Base-by-base conservation (phyloP, 2,888 invertebrate genomes). In the Drosophila limbata region DNA sequence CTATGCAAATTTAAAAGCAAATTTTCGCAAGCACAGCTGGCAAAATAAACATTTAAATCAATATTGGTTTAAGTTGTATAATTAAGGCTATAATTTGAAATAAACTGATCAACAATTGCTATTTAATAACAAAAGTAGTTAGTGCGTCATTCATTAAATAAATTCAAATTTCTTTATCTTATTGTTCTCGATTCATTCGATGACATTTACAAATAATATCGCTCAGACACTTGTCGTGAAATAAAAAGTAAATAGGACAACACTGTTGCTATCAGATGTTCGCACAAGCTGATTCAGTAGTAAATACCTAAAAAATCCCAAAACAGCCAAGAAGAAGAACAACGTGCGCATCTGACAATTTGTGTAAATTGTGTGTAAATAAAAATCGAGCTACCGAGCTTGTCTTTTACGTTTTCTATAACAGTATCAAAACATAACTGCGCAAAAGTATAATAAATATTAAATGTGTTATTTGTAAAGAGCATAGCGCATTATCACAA, bases 321-420 rank as follows among this genome's bases (percentile, higher is more conserved):
- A 76, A 82, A 25, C 8, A 0, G 21, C 3, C 15, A 79, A 80
- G 79, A 80, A 66, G 80, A 73, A 83, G 81, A 65, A 72, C 45
- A 77, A 67, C 67, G 79, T 78, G 75, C 79, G 79, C 84, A 82
- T 76, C 77, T 77, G 76, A 79, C 48, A 67, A 55, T 79, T 74
- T 75, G 61, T 69, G 57, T n/a, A n/a, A n/a, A n/a, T n/a, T n/a
- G n/a, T n/a, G 60, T 66, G 77, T 77, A 84, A 79, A 80, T 82
- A 78, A 64, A 72, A 84, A 79, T 81, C 83, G 76, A 85, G 69
- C 67, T 55, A 51, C 28, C 64, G 37, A 63, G 31, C 47, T 55
- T 44, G 40, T 48, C 61, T 35, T 40, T 37, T 51, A 51, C 42
- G 62, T 56, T 40, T 21, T 31, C 21, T 70, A 37, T 39, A 69